Base-by-base conservation (phyloP, 2,888 invertebrate species). In the Octonoba sinensis region DNA sequence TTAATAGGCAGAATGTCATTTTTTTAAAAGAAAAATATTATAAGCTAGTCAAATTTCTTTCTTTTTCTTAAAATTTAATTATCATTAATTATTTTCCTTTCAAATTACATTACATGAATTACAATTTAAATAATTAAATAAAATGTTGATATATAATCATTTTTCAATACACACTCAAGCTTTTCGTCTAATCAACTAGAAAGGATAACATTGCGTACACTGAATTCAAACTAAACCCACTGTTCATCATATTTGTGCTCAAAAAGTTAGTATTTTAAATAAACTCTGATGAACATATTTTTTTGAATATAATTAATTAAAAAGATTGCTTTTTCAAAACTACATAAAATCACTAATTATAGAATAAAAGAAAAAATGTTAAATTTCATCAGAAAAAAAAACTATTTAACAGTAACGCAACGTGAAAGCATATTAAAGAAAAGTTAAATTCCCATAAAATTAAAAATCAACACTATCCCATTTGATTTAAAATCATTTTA, bases 401-500 rank as follows among this genome's bases (percentile, higher is more conserved):
- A 66, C n/a, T 1, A 66, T 22, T 69, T n/a, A 60, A 62, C 62
- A 72, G n/a, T n/a, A 62, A 51, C n/a, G 47, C 15, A 15, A 36
- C 60, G 22, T 64, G 36, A 46, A 1, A 20, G 18, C 18, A 20
- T 13, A 8, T 22, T 20, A 56, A 1, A 56, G 4, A 56, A 12
- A 56, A 56, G 22, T 56, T n/a, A 56, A 56, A 56, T 56, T 56
- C 36, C 36, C 36, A 8, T 36, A 36, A 56, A 56, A 16, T 12
- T 56, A 22, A 56, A 20, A 20, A 56, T 56, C 18, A 36, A 56
- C 56, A 20, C 56, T 56, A 20, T 66, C n/a, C 51, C 66, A 15
- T 67, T 56, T 66, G 46, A 15, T 86, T 87, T 86, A 86, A 86
- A 86, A 86, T 69, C 57, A 70, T 69, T 74, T 64, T 70, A 72